Conservation (phyloP, 2,888 invertebrate species). For the Unio pictorum region DNA sequence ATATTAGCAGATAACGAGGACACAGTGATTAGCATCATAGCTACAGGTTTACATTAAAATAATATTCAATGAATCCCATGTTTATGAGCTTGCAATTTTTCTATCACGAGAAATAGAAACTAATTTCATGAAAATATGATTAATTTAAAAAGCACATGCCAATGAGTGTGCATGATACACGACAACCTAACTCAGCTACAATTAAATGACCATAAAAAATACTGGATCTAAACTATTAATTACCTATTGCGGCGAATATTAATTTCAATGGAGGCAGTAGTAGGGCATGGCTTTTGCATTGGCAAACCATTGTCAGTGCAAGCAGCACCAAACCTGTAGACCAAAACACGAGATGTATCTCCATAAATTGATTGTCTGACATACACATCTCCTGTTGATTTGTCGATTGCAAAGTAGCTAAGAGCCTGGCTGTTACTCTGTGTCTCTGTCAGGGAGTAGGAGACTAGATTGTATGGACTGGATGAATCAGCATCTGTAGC, state of each 20-base stretch:
- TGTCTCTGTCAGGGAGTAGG: slow-evolving; percentile 22
- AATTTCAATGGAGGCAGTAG: slow-evolving; percentile 31
- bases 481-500: slow-evolving; percentile 46
- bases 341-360: slow-evolving; percentile 28
- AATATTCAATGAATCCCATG: too few species aligned
- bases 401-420: slow-evolving; percentile 46
- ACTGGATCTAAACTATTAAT: background rate
- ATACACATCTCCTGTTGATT: slow-evolving; percentile 43
- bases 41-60: too few species aligned
- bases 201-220: slow-evolving; percentile 23
- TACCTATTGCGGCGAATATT: slow-evolving; percentile 43
- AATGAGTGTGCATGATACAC: too few species aligned
- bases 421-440: slow-evolving; percentile 18
- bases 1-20: too few species aligned
- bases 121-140: too few species aligned
- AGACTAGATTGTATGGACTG: slow-evolving; percentile 28
- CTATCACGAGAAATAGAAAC: too few species aligned
- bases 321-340: slow-evolving; percentile 33
- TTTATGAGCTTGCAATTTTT: too few species aligned
- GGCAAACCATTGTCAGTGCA: slow-evolving; percentile 41
- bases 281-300: slow-evolving; percentile 10
- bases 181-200: slow-evolving; percentile 10
- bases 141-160: too few species aligned
- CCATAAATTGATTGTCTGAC: slow-evolving; percentile 49
- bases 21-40: too few species aligned